Evolutionary conservation across 2,797 vertebrate species (phyloP).

Genomic region (Lateolabrax maculatus): DNA sequence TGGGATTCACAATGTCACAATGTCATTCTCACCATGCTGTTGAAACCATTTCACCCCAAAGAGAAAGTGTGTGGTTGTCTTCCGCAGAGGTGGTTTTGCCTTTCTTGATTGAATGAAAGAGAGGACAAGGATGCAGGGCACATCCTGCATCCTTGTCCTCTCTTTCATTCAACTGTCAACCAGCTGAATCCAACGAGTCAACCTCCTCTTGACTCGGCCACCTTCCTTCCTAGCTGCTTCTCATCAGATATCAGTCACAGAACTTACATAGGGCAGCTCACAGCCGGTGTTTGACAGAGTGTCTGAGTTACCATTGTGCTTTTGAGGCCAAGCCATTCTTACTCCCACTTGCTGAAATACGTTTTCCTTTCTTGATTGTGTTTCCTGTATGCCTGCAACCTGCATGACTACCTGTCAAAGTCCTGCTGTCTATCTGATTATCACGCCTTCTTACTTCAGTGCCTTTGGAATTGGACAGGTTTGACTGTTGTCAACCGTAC

Average conservation of each 20-base stretch:
- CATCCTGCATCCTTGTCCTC: not conserved
- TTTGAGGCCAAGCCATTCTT: not conserved
- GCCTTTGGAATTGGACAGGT: no score
- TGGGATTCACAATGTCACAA: not conserved
- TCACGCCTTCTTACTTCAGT: no score
- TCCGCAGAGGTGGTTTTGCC: not conserved
- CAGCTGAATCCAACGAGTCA: not conserved
- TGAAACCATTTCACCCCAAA: no score
- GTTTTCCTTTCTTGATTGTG: not conserved
- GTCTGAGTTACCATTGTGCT: not conserved
- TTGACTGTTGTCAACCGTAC: not conserved
- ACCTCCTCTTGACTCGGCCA: not conserved
- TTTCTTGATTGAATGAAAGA: no score
- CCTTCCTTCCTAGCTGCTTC: not conserved
- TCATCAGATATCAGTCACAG: no score
- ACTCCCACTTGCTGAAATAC: not conserved
- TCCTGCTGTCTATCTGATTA: slow-evolving; percentile 1
- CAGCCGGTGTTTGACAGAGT: not conserved
- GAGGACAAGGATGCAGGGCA: no score
- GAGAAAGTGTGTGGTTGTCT: not conserved
- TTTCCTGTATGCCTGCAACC: not conserved
- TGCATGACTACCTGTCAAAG: not conserved
- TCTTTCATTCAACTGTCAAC: not conserved
- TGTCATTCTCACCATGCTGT: no score
- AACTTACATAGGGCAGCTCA: no score